A percentile compares a stretch with the other conserved stretches of the same genome.
These are phyloP conservation scores for Canis aureus DNA, from an alignment of 2,113 vertebrate genomes.

Conservation along the genomic window DNA sequence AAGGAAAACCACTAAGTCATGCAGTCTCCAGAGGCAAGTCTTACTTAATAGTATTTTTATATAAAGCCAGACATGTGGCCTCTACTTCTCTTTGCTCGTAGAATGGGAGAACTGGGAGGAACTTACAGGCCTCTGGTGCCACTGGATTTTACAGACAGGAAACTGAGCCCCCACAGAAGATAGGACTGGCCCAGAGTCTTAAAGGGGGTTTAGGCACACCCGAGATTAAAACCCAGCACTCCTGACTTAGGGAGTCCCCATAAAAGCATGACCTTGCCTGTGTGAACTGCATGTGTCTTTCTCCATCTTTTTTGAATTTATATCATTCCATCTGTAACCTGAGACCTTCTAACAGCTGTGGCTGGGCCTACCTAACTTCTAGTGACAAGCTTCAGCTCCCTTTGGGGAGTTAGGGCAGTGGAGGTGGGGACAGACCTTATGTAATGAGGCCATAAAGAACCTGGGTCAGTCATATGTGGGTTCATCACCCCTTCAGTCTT, in stretches of 20 bases:
- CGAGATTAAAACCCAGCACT: neutral
- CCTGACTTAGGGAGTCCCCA: neutral
- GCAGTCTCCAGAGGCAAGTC: neutral
- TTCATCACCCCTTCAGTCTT: neutral
- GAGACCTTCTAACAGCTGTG: neutral
- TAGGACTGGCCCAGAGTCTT: neutral
- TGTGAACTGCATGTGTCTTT: neutral
- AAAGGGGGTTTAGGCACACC: neutral
- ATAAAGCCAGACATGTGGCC: neutral
- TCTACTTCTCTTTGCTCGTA: neutral
- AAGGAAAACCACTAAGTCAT: neutral
- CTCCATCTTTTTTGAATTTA: neutral
- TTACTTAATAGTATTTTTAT: slow-evolving; percentile 3
- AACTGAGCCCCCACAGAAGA: neutral
- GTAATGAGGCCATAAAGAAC: neutral
- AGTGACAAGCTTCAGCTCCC: neutral
- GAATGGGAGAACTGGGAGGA: neutral
- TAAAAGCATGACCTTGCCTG: neutral
- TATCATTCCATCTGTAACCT: neutral
- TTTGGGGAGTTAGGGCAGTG: neutral
- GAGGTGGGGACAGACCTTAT: neutral
- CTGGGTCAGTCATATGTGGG: neutral
- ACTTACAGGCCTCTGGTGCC: neutral
- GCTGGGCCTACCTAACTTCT: neutral
- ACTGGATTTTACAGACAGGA: neutral